These are phyloP conservation scores for Forbesichthys papilliferus DNA, from an alignment of 2,113 vertebrate species.

Conservation along the genomic window DNA sequence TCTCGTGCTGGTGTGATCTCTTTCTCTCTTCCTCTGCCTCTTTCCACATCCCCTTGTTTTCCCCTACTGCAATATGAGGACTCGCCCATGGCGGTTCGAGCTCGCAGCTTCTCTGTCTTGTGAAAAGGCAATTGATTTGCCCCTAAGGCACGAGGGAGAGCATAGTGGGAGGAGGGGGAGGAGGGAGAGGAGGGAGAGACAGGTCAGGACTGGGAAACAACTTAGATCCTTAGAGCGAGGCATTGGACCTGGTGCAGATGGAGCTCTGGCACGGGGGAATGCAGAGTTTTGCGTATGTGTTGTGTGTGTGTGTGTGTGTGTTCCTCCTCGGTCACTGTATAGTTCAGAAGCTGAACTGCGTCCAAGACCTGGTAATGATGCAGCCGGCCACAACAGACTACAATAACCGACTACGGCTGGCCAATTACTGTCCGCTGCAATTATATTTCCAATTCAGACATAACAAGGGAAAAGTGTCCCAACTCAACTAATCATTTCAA, in stretches of 20 bases:
- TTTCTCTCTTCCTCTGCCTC: background rate
- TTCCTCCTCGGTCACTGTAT: constrained; percentile 70
- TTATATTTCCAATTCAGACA: constrained; percentile 81
- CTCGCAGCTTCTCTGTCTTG: background rate
- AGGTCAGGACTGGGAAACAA: constrained; percentile 48
- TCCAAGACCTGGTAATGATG: constrained; percentile 77
- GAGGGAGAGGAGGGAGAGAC: constrained; percentile 26
- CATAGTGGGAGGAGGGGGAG: constrained; percentile 16
- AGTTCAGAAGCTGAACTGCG: constrained; percentile 76
- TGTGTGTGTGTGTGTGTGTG: constrained; percentile 71
- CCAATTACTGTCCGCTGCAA: constrained; percentile 78
- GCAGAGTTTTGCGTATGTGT: constrained; percentile 63
- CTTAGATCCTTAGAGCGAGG: constrained; percentile 62
- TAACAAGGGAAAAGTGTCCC: constrained; percentile 74
- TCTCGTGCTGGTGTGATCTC: background rate
- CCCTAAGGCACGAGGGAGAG: constrained; percentile 28
- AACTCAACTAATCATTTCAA: constrained; percentile 81
- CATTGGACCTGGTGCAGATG: constrained; percentile 50
- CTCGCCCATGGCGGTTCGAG: background rate
- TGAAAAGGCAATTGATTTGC: constrained; percentile 42
- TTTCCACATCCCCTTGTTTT: background rate
- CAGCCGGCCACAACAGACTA: constrained; percentile 71
- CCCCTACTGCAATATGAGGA: background rate
- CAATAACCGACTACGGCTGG: constrained; percentile 76
- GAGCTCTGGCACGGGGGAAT: constrained; percentile 63